These are phyloP conservation scores for Medauroidea extradentata DNA, from an alignment of 1,140 invertebrate species.

Conservation along the genomic window DNA sequence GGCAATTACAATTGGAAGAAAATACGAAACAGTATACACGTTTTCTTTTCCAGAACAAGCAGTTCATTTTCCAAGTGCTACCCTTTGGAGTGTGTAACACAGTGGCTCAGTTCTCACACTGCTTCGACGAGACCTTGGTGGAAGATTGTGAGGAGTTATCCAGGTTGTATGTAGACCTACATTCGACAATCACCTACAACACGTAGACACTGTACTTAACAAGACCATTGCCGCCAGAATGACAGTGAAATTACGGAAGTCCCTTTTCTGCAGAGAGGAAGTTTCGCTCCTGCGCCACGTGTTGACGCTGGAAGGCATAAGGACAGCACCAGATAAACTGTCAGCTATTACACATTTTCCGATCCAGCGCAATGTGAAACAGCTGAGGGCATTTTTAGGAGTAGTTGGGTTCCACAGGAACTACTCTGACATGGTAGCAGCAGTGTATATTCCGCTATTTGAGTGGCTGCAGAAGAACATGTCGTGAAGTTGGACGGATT, in stretches of 20 bases:
- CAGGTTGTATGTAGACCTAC: not conserved
- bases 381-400: conserved; percentile 42
- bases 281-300: conserved; percentile 42
- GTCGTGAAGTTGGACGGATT: conserved; percentile 16
- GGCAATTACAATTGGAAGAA: conserved; percentile 32
- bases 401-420: conserved; percentile 41
- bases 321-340: conserved; percentile 31
- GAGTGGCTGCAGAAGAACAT: conserved; percentile 26
- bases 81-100: conserved; percentile 27
- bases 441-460: conserved; percentile 24
- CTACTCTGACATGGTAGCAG: conserved; percentile 33
- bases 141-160: not conserved
- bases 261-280: conserved; percentile 29
- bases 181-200: conserved; percentile 23
- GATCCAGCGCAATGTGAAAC: conserved; percentile 30
- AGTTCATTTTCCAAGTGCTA: conserved; percentile 32
- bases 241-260: conserved; percentile 28
- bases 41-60: conserved; percentile 31
- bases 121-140: not conserved
- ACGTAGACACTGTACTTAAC: conserved; percentile 19
- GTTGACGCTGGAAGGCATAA: conserved; percentile 28
- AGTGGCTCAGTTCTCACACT: conserved; percentile 17
- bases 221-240: conserved; percentile 20
- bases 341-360: conserved; percentile 25
- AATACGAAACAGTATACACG: conserved; percentile 33